Evolutionary conservation across 2,888 invertebrate species (phyloP), one percentile per base, ranked within the genome.

Genomic region (Aspidapion aeneum): DNA sequence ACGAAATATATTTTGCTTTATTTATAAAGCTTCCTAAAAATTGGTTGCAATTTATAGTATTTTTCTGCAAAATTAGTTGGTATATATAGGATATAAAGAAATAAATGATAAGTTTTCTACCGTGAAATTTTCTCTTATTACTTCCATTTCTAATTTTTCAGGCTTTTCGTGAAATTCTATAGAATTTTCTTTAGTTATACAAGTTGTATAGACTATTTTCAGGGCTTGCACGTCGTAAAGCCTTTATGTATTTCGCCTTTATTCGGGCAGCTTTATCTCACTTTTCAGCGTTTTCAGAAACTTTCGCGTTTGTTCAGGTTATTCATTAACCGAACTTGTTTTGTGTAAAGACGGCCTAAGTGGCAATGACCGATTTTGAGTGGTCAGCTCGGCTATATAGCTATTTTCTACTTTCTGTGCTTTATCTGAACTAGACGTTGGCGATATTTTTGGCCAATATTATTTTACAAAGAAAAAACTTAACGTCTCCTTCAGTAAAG

Each of bases 311-410:
- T 78, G 78, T 79, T 78, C 77, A 74, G 73, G 75, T 77, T 78
- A 78, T 79, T 78, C 78, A 77, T 78, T 79, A 79, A 79, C 77
- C 35, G 79, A 78, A 78, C 78, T 78, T 78, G 70, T 72, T 68
- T 71, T 71, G 69, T 70, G 70, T 67, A 66, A 70, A 67, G 66
- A 71, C 5, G 63, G 66, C 66, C 74, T 73, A 7, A 12, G 12
- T 7, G 5, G 5, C 35, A 35, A 35, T 35, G 35, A 35, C 35
- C 3, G 35, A 35, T 35, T 35, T 35, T 35, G n/a, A n/a, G n/a
- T n/a, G n/a, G n/a, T n/a, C n/a, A n/a, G n/a, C n/a, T n/a, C n/a
- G n/a, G n/a, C n/a, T n/a, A n/a, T n/a, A n/a, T n/a, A n/a, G n/a
- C n/a, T n/a, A n/a, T n/a, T n/a, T n/a, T n/a, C n/a, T n/a, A n/a